A percentile compares a stretch with the other conserved stretches of the same genome.
These are phyloP conservation scores for Gasteruption jaculator DNA, from an alignment of 2,888 invertebrate genomes.

Conservation along the genomic window DNA sequence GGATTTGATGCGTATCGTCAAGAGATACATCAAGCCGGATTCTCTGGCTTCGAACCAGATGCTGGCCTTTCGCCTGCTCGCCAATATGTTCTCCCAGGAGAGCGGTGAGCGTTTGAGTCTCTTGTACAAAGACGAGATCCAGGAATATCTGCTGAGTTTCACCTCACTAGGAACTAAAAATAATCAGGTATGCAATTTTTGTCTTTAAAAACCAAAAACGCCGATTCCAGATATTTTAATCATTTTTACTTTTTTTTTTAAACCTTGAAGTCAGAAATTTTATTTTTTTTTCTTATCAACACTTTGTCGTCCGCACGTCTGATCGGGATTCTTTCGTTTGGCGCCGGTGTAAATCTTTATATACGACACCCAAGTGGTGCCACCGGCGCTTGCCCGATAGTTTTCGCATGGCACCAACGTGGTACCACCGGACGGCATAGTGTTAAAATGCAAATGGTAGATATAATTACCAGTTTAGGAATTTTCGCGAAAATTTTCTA, in stretches of 20 bases:
- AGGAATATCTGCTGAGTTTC: conserved; percentile 57
- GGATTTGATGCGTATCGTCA: conserved; percentile 47
- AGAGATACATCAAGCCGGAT: conserved; percentile 48
- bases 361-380: too few relatives aligned
- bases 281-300: conserved; percentile 6
- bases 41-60: conserved; percentile 69
- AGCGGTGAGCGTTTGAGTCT: conserved; percentile 63
- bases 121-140: conserved; percentile 55
- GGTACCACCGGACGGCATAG: too few relatives aligned
- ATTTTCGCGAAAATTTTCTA: too few relatives aligned
- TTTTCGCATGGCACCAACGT: too few relatives aligned
- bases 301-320: too few relatives aligned
- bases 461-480: too few relatives aligned
- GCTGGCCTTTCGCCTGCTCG: conserved; percentile 71
- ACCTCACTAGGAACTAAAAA: conserved; percentile 59
- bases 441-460: too few relatives aligned
- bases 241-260: conserved; percentile 9
- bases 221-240: too few relatives aligned
- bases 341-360: too few relatives aligned
- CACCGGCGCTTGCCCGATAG: too few relatives aligned
- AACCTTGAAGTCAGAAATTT: conserved; percentile 6
- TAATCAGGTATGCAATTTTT: conserved; percentile 55
- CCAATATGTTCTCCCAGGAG: conserved; percentile 75
- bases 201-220: background rate
- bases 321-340: too few relatives aligned